A percentile compares a stretch with the other conserved stretches of the same genome.
Evolutionary conservation across 2,113 vertebrate species (phyloP).

Genomic region (Podarcis muralis): DNA sequence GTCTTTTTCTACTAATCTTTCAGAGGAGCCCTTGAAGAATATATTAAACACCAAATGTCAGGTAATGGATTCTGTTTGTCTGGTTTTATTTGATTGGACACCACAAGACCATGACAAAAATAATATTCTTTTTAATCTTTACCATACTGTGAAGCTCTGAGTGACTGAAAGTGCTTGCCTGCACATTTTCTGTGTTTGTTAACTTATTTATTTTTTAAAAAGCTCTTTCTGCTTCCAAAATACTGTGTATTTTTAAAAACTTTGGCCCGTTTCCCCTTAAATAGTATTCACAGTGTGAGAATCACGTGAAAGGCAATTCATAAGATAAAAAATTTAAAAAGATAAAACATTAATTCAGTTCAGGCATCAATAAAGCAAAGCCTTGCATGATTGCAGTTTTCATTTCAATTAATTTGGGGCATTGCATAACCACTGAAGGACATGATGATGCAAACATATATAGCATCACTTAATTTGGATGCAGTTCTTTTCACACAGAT

Average conservation of each 20-base stretch:
- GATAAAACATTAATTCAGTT: background rate
- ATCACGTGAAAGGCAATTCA: too few species aligned
- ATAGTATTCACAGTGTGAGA: too few species aligned
- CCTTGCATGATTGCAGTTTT: background rate
- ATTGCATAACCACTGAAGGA: background rate
- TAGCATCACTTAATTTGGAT: background rate
- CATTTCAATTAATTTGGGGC: background rate
- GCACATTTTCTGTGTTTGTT: background rate
- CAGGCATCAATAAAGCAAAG: background rate
- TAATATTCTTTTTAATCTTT: background rate
- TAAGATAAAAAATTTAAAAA: too few species aligned
- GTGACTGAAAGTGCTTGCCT: background rate
- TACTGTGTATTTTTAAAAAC: background rate
- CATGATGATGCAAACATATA: background rate
- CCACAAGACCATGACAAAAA: background rate
- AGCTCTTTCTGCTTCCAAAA: too few species aligned
- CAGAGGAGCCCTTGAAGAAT: background rate
- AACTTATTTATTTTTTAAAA: background rate
- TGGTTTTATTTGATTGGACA: background rate
- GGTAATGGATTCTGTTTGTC: background rate
- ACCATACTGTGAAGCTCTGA: background rate
- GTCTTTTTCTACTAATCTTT: background rate
- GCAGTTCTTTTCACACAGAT: background rate
- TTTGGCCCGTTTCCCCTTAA: background rate
- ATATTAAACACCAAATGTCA: background rate